Evolutionary conservation across 2,888 invertebrate genomes (phyloP), one percentile per base, ranked within the genome.

Genomic region (Nysson spinosus): DNA sequence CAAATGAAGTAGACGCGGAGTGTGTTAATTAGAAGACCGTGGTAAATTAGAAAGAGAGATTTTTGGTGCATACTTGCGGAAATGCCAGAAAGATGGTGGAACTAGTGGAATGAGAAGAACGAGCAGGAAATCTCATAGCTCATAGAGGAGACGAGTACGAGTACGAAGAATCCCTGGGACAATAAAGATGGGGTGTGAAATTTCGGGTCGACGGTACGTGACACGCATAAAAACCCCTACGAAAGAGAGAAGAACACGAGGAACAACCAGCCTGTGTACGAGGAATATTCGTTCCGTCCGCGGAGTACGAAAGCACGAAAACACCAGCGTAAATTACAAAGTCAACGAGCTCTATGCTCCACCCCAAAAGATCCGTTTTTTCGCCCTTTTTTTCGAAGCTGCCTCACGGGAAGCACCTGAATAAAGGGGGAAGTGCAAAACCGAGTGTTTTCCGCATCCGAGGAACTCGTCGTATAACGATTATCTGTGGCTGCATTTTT

Each of bases 251-350:
- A 32, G 17, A 17, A 40, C 50, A 47, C 34, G 11, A 14, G 6
- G 20, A 35, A 43, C 35, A 16, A 39, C 40, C 9, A 50, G 16
- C 20, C 28, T 50, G 37, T 19, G n/a, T 35, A 47, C 37, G 30
- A 34, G 24, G 49, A 54, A 64, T 71, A 67, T 68, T 70, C 49
- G 50, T 65, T 61, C 57, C 65, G 26, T 14, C 12, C 50, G 35
- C 32, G 44, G 63, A 26, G 54, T 56, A 51, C 50, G 52, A 40
- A 62, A 26, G 54, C 54, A 51, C 50, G 52, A 40, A 62, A 55
- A 46, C 56, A 63, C 4, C 54, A 32, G 40, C 54, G 64, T 71
- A 76, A 71, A 77, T 78, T 78, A 71, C 72, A 66, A 63, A 78
- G 72, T 76, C 72, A 77, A 77, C 75, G 69, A 37, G 47, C 46